phyloP scores from a whole-genome alignment of 2,797 vertebrate species.

The Huso huso region DNA sequence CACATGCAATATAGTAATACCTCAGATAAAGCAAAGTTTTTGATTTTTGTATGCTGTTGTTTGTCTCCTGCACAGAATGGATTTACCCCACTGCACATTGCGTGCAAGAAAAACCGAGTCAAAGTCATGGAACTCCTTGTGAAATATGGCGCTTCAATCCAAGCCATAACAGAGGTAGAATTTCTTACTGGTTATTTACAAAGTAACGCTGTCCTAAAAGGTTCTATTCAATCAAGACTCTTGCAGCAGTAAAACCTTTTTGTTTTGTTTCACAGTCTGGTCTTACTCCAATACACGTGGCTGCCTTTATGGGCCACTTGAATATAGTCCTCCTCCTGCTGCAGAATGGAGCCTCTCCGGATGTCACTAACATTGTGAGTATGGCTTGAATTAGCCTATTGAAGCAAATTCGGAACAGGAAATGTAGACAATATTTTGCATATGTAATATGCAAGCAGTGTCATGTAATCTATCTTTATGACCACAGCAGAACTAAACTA shows the following conservation, averaged over 20 bases:
- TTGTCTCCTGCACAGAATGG: conserved; percentile 78
- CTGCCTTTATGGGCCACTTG: conserved; percentile 98
- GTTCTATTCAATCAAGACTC: no score
- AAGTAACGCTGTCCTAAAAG: neutral
- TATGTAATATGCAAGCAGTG: neutral
- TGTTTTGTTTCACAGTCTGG: conserved; percentile 85
- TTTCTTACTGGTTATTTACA: neutral
- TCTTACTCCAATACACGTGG: conserved; percentile 95
- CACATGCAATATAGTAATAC: no score
- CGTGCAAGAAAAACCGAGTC: conserved; percentile 98
- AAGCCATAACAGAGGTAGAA: conserved; percentile 95
- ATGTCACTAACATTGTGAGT: conserved; percentile 99
- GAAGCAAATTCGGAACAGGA: neutral
- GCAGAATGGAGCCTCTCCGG: conserved; percentile 94
- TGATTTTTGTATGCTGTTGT: conserved; percentile 13
- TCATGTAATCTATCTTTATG: no score
- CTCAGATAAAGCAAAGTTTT: neutral
- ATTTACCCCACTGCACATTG: conserved; percentile 98
- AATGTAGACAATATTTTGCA: neutral
- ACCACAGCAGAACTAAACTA: no score
- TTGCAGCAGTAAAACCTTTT: conserved; percentile 60
- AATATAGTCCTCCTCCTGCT: conserved; percentile 97
- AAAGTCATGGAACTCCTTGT: conserved; percentile 99
- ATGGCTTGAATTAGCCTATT: conserved; percentile 40
- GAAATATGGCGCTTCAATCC: conserved; percentile 96